A percentile compares a stretch with the other conserved stretches of the same genome.
phyloP scores from a whole-genome alignment of 2,888 invertebrate genomes.

The Tolmerus cingulatus region DNA sequence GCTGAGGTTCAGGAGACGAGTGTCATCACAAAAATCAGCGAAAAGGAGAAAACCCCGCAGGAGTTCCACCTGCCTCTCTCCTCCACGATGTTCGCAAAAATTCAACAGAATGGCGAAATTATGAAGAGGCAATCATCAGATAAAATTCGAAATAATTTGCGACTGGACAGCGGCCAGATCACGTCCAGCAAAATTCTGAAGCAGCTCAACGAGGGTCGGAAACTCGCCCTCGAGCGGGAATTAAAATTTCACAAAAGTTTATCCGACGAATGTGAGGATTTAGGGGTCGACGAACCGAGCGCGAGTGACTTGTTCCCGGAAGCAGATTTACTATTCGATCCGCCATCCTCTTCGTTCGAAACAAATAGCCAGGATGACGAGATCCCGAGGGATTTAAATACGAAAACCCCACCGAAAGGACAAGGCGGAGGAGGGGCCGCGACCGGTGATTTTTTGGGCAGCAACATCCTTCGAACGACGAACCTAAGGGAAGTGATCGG shows the following conservation, averaged over 20 bases:
- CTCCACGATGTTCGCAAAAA: neutral
- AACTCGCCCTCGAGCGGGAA: slow-evolving; percentile 65
- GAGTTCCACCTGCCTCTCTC: neutral
- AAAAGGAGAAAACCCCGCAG: neutral
- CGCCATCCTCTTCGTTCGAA: slow-evolving; percentile 74
- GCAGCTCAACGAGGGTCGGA: neutral
- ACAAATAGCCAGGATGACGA: slow-evolving; percentile 66
- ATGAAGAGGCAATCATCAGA: neutral
- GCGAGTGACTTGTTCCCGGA: slow-evolving; percentile 81
- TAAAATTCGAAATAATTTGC: slow-evolving; percentile 20
- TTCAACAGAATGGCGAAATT: neutral
- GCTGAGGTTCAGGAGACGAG: neutral
- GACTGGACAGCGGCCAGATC: neutral
- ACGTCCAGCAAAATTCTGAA: slow-evolving; percentile 12
- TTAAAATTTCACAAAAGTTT: slow-evolving; percentile 73
- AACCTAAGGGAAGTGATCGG: slow-evolving; percentile 10
- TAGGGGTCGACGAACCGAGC: slow-evolving; percentile 82
- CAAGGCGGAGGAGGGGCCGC: neutral
- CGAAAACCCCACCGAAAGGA: neutral
- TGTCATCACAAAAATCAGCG: neutral
- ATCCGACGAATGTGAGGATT: slow-evolving; percentile 78
- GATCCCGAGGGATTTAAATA: neutral
- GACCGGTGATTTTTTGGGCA: neutral
- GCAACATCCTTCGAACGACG: neutral
- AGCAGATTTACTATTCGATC: slow-evolving; percentile 75